These are phyloP conservation scores for Andrena flavipes DNA, from an alignment of 2,888 invertebrate species.

Conservation along the genomic window DNA sequence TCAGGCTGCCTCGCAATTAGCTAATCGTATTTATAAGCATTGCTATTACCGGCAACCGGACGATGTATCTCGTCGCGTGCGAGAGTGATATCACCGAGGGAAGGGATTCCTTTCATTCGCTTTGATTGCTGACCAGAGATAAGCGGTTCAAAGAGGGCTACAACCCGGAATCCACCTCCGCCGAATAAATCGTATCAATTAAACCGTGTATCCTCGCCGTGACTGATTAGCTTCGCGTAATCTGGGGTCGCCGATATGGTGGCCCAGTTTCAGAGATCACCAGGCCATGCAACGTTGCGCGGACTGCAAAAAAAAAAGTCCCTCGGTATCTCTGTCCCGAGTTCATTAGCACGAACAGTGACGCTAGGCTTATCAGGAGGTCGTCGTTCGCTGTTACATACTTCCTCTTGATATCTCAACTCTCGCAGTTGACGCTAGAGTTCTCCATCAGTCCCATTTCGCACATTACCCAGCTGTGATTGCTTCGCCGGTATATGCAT, in stretches of 20 bases:
- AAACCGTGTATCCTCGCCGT: not conserved
- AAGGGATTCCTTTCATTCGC: not conserved
- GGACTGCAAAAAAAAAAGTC: not conserved
- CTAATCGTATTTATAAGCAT: slow-evolving; percentile 1
- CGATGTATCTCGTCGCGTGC: not conserved
- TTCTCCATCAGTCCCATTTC: no score
- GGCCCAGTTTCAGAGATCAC: not conserved
- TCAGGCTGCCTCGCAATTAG: not conserved
- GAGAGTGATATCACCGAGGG: not conserved
- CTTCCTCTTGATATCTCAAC: not conserved
- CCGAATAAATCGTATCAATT: not conserved
- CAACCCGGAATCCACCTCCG: no score
- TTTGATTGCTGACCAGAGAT: not conserved
- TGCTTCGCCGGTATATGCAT: no score
- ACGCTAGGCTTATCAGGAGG: not conserved
- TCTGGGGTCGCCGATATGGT: not conserved
- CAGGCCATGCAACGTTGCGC: not conserved
- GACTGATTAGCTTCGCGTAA: not conserved
- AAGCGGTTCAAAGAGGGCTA: not conserved
- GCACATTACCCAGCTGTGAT: no score
- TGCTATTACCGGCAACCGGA: not conserved
- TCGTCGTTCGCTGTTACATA: not conserved
- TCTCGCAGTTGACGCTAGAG: not conserved
- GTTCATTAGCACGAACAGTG: not conserved
- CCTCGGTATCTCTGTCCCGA: not conserved